These are phyloP conservation scores for Stramonita haemastoma DNA, from an alignment of 2,888 invertebrate genomes.

Conservation along the genomic window DNA sequence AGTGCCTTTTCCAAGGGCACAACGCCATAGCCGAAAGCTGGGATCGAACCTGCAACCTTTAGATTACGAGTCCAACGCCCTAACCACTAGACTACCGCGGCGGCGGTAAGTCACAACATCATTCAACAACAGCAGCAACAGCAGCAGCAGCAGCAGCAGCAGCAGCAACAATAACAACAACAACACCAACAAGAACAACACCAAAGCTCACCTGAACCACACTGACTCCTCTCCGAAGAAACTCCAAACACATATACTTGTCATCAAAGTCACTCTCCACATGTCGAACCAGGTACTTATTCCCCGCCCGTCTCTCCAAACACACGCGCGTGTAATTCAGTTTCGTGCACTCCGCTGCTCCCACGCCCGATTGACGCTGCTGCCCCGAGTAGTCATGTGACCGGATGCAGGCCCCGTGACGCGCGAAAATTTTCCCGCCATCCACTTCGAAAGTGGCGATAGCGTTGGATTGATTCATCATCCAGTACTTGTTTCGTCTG, in stretches of 20 bases:
- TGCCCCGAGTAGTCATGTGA: not conserved
- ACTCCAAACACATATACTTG: constrained; percentile 53
- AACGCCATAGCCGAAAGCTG: no score
- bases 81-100: no score
- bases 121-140: not conserved
- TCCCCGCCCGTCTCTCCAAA: constrained; percentile 30
- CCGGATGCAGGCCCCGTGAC: constrained; percentile 31
- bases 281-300: constrained; percentile 44
- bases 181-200: not conserved
- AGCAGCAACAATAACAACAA: no score
- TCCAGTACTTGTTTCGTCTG: constrained; percentile 43
- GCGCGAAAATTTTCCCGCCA: constrained; percentile 44
- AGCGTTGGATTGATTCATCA: constrained; percentile 45
- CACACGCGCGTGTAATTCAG: constrained; percentile 45
- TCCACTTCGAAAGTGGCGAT: constrained; percentile 42
- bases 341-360: constrained; percentile 44
- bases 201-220: constrained; percentile 51
- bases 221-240: constrained; percentile 49
- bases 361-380: not conserved
- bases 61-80: no score
- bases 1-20: no score
- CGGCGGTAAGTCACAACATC: not conserved
- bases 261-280: constrained; percentile 44
- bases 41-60: no score
- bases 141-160: no score